Percentiles rank a stretch among this genome's conserved stretches.
Conservation (phyloP, 2,113 vertebrate species). For the Neopipo cinnamomea region DNA sequence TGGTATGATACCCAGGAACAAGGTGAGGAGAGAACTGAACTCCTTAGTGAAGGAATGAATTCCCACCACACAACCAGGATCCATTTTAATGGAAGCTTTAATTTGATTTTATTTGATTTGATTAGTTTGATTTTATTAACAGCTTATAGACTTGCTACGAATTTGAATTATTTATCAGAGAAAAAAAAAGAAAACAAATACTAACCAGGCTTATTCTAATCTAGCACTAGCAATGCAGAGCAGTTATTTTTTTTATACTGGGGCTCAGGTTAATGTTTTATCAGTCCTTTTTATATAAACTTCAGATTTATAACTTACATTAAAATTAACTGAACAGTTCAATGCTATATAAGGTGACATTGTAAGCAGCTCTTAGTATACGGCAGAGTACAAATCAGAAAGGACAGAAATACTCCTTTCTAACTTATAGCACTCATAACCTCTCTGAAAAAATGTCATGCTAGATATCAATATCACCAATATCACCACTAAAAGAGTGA, state of each 20-base stretch:
- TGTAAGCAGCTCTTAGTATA: neutral
- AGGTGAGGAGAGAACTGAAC: neutral
- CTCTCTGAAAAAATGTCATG: neutral
- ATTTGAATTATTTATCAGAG: neutral
- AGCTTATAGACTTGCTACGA: neutral
- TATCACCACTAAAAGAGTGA: neutral
- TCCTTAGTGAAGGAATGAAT: neutral
- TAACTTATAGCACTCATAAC: neutral
- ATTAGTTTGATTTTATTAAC: neutral
- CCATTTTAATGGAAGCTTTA: neutral
- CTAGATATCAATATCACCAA: rapidly evolving
- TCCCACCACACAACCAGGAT: neutral
- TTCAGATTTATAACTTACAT: neutral
- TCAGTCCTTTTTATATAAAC: neutral
- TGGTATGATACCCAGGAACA: neutral
- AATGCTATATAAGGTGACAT: neutral
- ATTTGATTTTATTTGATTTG: neutral
- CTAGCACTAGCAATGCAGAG: neutral
- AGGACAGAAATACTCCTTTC: neutral
- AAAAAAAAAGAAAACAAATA: neutral
- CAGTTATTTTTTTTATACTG: neutral
- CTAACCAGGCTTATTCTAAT: neutral
- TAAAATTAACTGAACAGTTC: neutral
- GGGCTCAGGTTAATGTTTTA: neutral
- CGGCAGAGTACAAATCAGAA: neutral